Evolutionary conservation across 2,113 vertebrate genomes (phyloP), one percentile per base, ranked within the genome.

Genomic region (Takifugu flavidus): DNA sequence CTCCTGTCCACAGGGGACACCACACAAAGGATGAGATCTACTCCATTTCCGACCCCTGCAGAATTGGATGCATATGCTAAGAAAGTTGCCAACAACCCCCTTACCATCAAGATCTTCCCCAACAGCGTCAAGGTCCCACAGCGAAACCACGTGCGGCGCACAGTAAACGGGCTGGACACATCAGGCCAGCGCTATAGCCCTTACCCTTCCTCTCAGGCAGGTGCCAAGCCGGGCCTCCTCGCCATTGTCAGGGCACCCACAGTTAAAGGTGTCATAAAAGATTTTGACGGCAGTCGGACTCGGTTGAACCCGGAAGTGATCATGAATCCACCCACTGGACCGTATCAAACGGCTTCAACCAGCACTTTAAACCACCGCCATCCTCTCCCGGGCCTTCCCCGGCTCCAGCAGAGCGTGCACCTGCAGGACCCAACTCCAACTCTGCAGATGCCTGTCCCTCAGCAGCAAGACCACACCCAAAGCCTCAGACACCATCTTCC

Each of bases 11-110:
- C 91, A 99, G 97, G 97, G 96, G 97, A 99, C 94, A 96, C 95
- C 95, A 94, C 95, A 95, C 96, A 96, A 94, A 98, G 98, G 95
- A 99, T 99, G 97, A 98, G 95, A 96, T 94, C 96, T 86, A 92
- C 95, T 94, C 96, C 96, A 90, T 97, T 95, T 92, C 97, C 97
- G 89, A 98, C 96, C 92, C 96, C 97, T 93, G 96, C 97, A 89
- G 97, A 99, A 94, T 95, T 99, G 93, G 97, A 99, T 87, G 96
- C 97, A 68, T 99, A 95, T 96, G 97, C 97, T 98, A 98, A 98
- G 94, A 99, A 98, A 91, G 95, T 99, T 84, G 96, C 96, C 93
- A 95, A 97, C 93, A 95, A 93, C 81, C 97, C 97, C 69, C 93
- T 99, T 90, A 98, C 95, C 81, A 97, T 99, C 89, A 99, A 99